Evolutionary conservation across 1,140 invertebrate species (phyloP), one percentile per base, ranked within the genome.

Genomic region (Dufourea novaeangliae): DNA sequence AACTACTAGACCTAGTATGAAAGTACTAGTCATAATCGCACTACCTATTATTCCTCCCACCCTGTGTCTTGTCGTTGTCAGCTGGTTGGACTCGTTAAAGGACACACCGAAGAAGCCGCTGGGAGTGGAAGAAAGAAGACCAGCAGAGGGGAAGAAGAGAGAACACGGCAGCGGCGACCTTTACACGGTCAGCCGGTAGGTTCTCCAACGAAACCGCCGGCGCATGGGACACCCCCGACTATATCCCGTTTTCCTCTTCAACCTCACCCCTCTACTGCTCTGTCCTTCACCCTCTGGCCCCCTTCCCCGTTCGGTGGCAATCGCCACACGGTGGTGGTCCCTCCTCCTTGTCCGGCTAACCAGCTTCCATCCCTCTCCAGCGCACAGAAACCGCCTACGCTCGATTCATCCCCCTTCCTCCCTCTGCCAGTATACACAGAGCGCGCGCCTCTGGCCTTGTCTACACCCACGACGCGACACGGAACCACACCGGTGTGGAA

Each of bases 161-260:
- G 37, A 32, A n/a, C n/a, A n/a, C n/a, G 52, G 29, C 66, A 67
- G 50, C 80, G 80, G 64, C 80, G 80, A 77, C 77, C 81, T 77
- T 85, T 81, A 83, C 64, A 72, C 68, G 79, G 44, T 72, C 69
- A 37, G 76, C 67, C 44, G 62, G 57, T 64, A 71, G 54, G 57
- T 81, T 81, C 80, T 81, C 79, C 74, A 68, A 70, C 79, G 59
- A 80, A 56, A 68, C n/a, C n/a, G n/a, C n/a, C n/a, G n/a, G n/a
- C 69, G 34, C 78, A 71, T 44, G 34, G 17, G 62, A 54, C n/a
- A n/a, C n/a, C 46, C 57, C 54, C n/a, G 22, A 25, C 20, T n/a
- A 17, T 50, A 7, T 56, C 59, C 46, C 46, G 63, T 46, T 63
- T n/a, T 54, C 46, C 46, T 41, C 46, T 57, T 57, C 12, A 37